Evolutionary conservation across 2,113 vertebrate genomes (phyloP), one percentile per base, ranked within the genome.

Genomic region (Harpagus bidentatus): DNA sequence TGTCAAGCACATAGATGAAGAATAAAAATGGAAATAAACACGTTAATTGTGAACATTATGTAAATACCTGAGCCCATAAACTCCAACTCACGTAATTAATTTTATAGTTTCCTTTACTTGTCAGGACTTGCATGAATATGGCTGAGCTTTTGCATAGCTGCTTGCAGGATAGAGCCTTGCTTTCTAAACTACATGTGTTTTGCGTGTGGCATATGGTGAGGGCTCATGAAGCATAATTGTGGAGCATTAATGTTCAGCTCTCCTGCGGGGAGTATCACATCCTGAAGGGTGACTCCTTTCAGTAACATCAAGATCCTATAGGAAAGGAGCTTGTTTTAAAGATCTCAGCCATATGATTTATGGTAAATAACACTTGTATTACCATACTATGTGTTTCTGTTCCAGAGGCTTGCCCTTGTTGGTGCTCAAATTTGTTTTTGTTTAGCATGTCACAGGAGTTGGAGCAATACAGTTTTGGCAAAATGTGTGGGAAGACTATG

Each of bases 321-420:
- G 82, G 69, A 86, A 94, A 56, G 85, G 38, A 63, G 59, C 25
- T 72, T 31, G 34, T 85, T 82, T 78, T 69, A 67, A 56, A 76
- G 62, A 71, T 53, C 48, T 84, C 66, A 73, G 52, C 65, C 72
- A 34, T 86, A 56, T 79, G 76, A 95, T 93, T 93, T 91, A 89
- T 80, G 84, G 71, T 85, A 95, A 95, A 82, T 89, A 91, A 86
- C 67, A 63, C 81, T 93, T 77, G 48, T 48, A n/a, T 85, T 86
- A 94, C 48, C 66, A 50, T 70, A 66, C 17, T 61, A 20, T 7
- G 32, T 79, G 62, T 88, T 96, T 91, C 62, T 73, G 10, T 62
- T 94, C 66, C 50, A 73, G 71, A 82, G 74, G 45, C 36, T 93
- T 82, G 78, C 58, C 55, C 45, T 90, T 76, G 78, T 76, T 82